Evolutionary conservation across 2,888 invertebrate genomes (phyloP).

Genomic region (Heliconius charithonia): DNA sequence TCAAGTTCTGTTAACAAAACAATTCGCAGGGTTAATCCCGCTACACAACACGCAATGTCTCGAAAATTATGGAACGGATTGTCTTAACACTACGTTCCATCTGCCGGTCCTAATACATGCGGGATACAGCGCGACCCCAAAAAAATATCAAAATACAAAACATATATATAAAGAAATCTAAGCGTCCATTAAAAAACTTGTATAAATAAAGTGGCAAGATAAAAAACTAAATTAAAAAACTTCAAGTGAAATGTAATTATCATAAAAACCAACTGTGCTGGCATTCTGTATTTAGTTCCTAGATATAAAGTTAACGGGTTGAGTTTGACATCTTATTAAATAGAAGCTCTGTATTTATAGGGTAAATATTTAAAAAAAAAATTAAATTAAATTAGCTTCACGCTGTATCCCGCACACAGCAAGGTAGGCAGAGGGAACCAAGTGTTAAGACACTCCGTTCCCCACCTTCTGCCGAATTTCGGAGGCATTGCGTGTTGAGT

Average conservation of each 20-base stretch:
- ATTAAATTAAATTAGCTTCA: no score
- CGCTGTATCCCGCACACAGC: no score
- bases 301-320: slow-evolving; percentile 14
- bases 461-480: no score
- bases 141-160: not conserved
- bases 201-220: slow-evolving; percentile 12
- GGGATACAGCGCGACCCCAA: not conserved
- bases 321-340: slow-evolving; percentile 8
- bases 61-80: not conserved
- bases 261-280: slow-evolving; percentile 23
- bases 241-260: slow-evolving; percentile 22
- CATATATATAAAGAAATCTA: not conserved
- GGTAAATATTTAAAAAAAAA: slow-evolving; percentile 1
- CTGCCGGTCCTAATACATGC: not conserved
- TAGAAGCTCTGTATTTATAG: not conserved
- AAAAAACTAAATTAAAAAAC: slow-evolving; percentile 28
- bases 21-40: not conserved
- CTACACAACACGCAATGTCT: not conserved
- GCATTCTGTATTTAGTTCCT: not conserved
- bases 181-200: not conserved
- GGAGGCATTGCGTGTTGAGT: no score
- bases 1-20: not conserved
- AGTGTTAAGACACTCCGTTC: no score
- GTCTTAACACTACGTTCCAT: not conserved
- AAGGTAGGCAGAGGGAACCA: no score